phyloP scores from a whole-genome alignment of 2,888 invertebrate genomes.

The Rhingia campestris region DNA sequence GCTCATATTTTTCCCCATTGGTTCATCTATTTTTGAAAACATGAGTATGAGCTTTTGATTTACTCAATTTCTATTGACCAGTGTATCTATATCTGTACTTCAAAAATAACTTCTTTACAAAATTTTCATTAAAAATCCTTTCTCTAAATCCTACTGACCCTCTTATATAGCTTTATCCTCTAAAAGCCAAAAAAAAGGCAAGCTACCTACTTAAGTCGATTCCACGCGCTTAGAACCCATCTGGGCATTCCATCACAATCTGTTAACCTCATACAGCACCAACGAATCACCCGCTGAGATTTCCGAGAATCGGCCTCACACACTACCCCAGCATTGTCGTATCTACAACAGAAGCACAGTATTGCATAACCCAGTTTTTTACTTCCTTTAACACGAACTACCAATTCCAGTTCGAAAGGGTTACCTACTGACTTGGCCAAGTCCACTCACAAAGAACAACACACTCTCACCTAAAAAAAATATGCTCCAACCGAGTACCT shows the following conservation, averaged over 20 bases:
- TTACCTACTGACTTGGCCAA: constrained; percentile 14
- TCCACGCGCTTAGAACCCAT: background rate
- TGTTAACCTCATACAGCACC: constrained; percentile 47
- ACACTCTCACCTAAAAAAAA: background rate
- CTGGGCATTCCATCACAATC: constrained; percentile 17
- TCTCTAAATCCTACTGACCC: no score
- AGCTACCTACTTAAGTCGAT: no score
- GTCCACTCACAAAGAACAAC: background rate
- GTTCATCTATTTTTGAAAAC: no score
- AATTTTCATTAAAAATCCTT: no score
- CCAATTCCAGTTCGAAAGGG: constrained; percentile 29
- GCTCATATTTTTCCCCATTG: no score
- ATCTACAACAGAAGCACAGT: constrained; percentile 54
- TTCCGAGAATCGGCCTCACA: constrained; percentile 62
- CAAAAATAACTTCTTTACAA: no score
- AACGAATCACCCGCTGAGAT: constrained; percentile 47
- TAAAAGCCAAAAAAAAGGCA: no score
- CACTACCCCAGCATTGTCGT: background rate
- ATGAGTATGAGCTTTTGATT: no score
- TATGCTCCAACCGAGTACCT: constrained; percentile 1
- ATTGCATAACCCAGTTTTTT: constrained; percentile 68
- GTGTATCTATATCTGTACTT: no score
- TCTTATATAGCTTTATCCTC: no score
- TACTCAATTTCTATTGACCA: no score
- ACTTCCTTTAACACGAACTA: constrained; percentile 57